Percentiles rank a stretch among this genome's conserved stretches.
These are phyloP conservation scores for Hassar affinis DNA, from an alignment of 2,113 vertebrate species.

Conservation along the genomic window DNA sequence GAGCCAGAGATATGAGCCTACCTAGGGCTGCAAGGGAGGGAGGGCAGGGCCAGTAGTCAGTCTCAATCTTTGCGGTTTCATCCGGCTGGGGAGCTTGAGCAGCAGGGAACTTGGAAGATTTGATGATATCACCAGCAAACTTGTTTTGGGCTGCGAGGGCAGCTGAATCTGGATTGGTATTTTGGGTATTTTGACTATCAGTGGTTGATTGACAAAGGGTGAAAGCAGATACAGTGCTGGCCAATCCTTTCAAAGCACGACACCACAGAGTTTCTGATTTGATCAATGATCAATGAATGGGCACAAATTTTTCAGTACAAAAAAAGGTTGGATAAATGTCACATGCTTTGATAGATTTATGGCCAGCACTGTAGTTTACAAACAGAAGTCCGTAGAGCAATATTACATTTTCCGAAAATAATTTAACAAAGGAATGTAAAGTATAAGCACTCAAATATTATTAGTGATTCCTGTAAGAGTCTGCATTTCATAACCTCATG, in stretches of 20 bases:
- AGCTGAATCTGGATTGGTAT: slow-evolving; percentile 84
- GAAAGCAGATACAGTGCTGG: slow-evolving; percentile 35
- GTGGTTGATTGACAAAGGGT: slow-evolving; percentile 34
- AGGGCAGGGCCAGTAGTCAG: slow-evolving; percentile 86
- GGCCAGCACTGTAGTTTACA: slow-evolving; percentile 32
- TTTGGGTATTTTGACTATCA: slow-evolving; percentile 73
- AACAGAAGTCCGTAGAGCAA: slow-evolving; percentile 8
- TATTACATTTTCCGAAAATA: neutral
- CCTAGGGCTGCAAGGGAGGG: slow-evolving; percentile 84
- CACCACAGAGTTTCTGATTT: neutral
- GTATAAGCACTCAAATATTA: neutral
- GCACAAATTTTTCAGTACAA: neutral
- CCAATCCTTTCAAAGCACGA: slow-evolving; percentile 41
- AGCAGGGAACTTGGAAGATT: slow-evolving; percentile 92
- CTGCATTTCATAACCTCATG: slow-evolving; percentile 34
- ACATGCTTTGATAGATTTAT: slow-evolving; percentile 41
- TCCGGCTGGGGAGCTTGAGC: slow-evolving; percentile 83
- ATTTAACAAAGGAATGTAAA: slow-evolving; percentile 6
- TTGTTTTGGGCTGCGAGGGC: slow-evolving; percentile 85
- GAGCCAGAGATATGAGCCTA: slow-evolving; percentile 64
- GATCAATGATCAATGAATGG: neutral
- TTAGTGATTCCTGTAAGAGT: slow-evolving; percentile 15
- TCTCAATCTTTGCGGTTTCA: slow-evolving; percentile 89
- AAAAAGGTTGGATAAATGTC: neutral
- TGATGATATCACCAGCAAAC: slow-evolving; percentile 89